Evolutionary conservation across 1,140 invertebrate genomes (phyloP).

Genomic region (Condylostylus longicornis): DNA sequence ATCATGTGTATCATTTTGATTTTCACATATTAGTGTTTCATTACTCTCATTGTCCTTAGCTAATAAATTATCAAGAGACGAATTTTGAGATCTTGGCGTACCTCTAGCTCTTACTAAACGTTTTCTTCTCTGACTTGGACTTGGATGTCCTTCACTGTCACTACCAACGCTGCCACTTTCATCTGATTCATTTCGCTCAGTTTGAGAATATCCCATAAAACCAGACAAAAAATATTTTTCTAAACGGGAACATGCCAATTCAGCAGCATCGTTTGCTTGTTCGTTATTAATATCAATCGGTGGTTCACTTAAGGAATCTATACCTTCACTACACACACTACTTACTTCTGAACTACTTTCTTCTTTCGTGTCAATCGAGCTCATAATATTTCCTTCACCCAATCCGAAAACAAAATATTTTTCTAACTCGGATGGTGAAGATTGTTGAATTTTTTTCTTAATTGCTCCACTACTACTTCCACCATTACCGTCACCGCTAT

Average conservation of each 20-base stretch:
- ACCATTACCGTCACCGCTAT: conserved; percentile 16
- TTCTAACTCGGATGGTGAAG: conserved; percentile 68
- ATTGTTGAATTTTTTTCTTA: conserved; percentile 33
- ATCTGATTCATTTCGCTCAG: conserved; percentile 56
- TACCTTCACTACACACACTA: conserved; percentile 68
- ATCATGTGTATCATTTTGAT: conserved; percentile 35
- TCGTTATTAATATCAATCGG: conserved; percentile 38
- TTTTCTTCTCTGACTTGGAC: conserved; percentile 69
- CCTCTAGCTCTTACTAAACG: conserved; percentile 61
- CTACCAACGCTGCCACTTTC: conserved; percentile 69
- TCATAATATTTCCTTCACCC: conserved; percentile 48
- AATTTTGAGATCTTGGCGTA: conserved; percentile 62
- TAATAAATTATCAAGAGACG: conserved; percentile 59
- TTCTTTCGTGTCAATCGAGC: conserved; percentile 35
- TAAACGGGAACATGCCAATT: conserved; percentile 64
- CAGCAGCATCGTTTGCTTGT: conserved; percentile 36
- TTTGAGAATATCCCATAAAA: conserved; percentile 62
- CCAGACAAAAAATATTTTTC: conserved; percentile 83
- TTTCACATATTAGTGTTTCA: too few species aligned
- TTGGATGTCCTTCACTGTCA: conserved; percentile 72
- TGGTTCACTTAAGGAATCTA: conserved; percentile 50
- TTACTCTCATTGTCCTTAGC: conserved; percentile 34
- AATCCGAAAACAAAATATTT: conserved; percentile 83
- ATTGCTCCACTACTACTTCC: conserved; percentile 15
- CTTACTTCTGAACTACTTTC: conserved; percentile 75